Evolutionary conservation across 37 sponge, comb jelly and placozoan genomes (phyloP).

Genomic region (Crambe crambe): DNA sequence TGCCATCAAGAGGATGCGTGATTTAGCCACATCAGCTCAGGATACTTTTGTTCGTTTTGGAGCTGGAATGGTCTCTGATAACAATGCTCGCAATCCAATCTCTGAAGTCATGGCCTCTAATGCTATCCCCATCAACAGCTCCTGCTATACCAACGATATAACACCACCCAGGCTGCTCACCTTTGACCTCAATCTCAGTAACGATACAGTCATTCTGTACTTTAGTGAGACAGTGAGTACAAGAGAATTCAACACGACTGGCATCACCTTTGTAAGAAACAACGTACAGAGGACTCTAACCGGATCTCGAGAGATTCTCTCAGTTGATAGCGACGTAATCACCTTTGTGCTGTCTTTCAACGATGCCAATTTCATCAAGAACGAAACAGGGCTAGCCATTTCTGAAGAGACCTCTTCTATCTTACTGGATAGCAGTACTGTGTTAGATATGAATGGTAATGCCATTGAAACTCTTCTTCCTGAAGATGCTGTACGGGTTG

Average conservation of each 20-base stretch:
- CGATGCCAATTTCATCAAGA: constrained; percentile 87
- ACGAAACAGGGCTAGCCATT: constrained; percentile 54
- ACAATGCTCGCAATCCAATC: constrained; percentile 68
- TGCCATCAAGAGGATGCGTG: constrained; percentile 55
- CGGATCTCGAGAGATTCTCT: constrained; percentile 34
- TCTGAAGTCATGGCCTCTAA: constrained; percentile 13
- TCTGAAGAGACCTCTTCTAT: constrained; percentile 50
- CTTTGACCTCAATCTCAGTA: constrained; percentile 78
- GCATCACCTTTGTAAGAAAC: constrained; percentile 51
- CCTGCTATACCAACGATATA: constrained; percentile 71
- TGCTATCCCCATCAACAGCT: constrained; percentile 49
- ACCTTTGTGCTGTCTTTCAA: constrained; percentile 56
- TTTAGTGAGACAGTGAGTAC: constrained; percentile 86
- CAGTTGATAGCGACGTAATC: constrained; percentile 44
- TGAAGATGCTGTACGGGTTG: constrained; percentile 30
- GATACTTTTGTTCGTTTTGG: constrained; percentile 64
- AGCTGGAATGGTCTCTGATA: constrained; percentile 70
- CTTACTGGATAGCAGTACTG: constrained; percentile 56
- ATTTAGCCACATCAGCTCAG: constrained; percentile 62
- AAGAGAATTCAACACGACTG: constrained; percentile 57
- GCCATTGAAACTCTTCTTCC: constrained; percentile 36
- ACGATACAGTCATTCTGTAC: constrained; percentile 63
- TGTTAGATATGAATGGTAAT: constrained; percentile 78
- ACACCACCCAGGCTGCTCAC: constrained; percentile 67
- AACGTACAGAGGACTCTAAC: constrained; percentile 55